These are phyloP conservation scores for Spodoptera picta DNA, from an alignment of 2,888 invertebrate genomes.

Conservation along the genomic window DNA sequence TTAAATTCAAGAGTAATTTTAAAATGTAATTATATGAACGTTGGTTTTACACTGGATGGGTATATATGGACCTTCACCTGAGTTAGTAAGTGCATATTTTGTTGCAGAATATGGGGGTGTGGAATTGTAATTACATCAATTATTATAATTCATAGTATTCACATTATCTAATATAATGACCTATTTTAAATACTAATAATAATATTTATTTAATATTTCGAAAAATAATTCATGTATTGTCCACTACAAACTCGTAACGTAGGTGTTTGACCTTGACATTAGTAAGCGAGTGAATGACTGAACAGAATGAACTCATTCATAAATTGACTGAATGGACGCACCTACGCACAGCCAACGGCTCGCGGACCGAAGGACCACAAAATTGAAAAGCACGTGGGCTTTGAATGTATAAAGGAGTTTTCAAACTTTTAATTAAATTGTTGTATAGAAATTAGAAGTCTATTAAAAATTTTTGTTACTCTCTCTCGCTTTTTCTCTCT, in stretches of 20 bases:
- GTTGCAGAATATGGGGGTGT: too few relatives aligned
- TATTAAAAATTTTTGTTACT: too few relatives aligned
- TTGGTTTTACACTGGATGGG: too few relatives aligned
- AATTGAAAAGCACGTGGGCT: neutral
- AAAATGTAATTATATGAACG: slow-evolving; percentile 1
- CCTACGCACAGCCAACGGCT: slow-evolving; percentile 40
- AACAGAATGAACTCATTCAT: slow-evolving; percentile 60
- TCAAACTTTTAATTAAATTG: too few relatives aligned
- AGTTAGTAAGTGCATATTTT: too few relatives aligned
- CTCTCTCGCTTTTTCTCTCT: too few relatives aligned
- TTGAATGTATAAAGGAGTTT: too few relatives aligned
- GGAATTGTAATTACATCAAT: too few relatives aligned
- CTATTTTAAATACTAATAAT: neutral
- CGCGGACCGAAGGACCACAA: slow-evolving; percentile 29
- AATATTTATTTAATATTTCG: neutral
- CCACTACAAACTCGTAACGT: slow-evolving; percentile 33
- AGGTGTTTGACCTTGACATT: slow-evolving; percentile 57
- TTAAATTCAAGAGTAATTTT: neutral
- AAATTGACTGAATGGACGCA: slow-evolving; percentile 63
- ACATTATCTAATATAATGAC: too few relatives aligned
- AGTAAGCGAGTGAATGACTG: slow-evolving; percentile 50
- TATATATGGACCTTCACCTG: neutral
- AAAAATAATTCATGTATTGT: slow-evolving; percentile 16
- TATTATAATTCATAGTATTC: too few relatives aligned
- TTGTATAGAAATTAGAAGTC: too few relatives aligned